phyloP scores from a whole-genome alignment of 2,888 invertebrate species.

The Gastrophysa polygoni region DNA sequence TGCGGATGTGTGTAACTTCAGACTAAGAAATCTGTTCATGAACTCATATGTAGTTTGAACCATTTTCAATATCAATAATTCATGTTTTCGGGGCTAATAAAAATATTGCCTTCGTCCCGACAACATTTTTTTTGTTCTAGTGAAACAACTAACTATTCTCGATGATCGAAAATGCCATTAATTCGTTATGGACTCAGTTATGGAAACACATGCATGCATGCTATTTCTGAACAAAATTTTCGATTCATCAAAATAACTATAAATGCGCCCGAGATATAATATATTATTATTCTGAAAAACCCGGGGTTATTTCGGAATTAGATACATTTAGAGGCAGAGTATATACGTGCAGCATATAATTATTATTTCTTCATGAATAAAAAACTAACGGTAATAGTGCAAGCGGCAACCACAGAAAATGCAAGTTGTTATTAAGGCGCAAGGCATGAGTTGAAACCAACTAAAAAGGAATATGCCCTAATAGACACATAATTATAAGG shows the following conservation, averaged over 20 bases:
- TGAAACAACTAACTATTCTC: too few species aligned
- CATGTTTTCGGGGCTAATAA: too few species aligned
- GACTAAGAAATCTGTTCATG: too few species aligned
- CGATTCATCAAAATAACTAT: not conserved
- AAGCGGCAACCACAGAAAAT: not conserved
- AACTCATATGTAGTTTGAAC: too few species aligned
- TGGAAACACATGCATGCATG: not conserved
- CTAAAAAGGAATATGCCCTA: not conserved
- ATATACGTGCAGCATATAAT: not conserved
- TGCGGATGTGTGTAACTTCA: too few species aligned
- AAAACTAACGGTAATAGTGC: not conserved
- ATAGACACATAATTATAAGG: not conserved
- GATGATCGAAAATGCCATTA: too few species aligned
- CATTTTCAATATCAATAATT: too few species aligned
- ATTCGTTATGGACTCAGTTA: too few species aligned
- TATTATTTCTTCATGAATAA: not conserved
- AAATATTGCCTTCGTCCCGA: too few species aligned
- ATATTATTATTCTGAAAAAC: not conserved
- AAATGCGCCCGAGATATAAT: not conserved
- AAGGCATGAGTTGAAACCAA: not conserved
- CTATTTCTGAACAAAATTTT: not conserved
- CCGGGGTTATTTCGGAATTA: not conserved
- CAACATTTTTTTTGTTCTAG: too few species aligned
- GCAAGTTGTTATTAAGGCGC: slow-evolving; percentile 1
- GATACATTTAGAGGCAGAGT: not conserved